phyloP scores from a whole-genome alignment of 2,888 invertebrate species.

The Unio pictorum region DNA sequence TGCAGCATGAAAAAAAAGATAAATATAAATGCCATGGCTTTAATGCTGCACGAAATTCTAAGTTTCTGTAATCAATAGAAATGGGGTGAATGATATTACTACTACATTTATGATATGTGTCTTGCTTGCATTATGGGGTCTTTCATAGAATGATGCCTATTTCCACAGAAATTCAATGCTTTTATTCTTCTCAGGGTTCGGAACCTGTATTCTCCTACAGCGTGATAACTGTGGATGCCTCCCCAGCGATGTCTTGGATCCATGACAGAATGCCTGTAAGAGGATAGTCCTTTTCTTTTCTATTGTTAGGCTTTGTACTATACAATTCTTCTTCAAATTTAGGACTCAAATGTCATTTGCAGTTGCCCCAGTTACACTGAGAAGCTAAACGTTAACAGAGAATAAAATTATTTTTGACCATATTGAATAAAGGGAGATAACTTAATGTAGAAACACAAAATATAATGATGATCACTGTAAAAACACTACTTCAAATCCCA shows the following conservation, averaged over 20 bases:
- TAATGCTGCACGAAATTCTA: background rate
- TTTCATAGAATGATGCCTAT: too few relatives aligned
- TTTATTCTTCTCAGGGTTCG: slow-evolving; percentile 41
- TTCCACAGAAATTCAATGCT: too few relatives aligned
- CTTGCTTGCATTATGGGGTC: background rate
- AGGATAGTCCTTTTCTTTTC: background rate
- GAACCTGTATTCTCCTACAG: slow-evolving; percentile 81
- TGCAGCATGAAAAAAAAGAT: background rate
- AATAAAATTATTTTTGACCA: too few relatives aligned
- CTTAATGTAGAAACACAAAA: too few relatives aligned
- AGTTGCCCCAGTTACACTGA: too few relatives aligned
- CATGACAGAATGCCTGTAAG: slow-evolving; percentile 83
- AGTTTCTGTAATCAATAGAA: too few relatives aligned
- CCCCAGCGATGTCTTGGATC: slow-evolving; percentile 79
- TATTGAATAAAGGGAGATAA: too few relatives aligned
- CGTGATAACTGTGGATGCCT: slow-evolving; percentile 84
- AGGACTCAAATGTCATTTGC: too few relatives aligned
- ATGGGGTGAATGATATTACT: too few relatives aligned
- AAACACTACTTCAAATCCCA: too few relatives aligned
- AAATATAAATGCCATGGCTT: background rate
- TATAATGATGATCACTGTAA: too few relatives aligned
- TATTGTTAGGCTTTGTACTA: background rate
- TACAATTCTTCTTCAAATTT: background rate
- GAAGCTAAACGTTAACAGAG: too few relatives aligned
- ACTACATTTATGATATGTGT: background rate